A percentile compares a stretch with the other conserved stretches of the same genome.
Evolutionary conservation across 2,113 vertebrate species (phyloP).

Genomic region (Artemisiospiza belli): DNA sequence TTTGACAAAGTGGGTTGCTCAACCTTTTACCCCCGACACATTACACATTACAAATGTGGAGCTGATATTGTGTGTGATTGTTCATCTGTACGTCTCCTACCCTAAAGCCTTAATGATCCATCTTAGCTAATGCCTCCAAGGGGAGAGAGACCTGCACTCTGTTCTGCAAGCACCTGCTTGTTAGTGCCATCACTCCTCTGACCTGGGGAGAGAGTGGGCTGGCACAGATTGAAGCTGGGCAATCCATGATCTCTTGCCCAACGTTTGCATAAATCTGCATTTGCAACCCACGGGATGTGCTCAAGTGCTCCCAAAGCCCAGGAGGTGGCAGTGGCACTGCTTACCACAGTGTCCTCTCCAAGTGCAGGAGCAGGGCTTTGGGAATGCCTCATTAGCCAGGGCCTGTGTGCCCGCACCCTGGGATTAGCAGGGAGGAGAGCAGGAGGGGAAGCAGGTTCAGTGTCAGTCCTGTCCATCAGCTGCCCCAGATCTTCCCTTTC

Average conservation of each 20-base stretch:
- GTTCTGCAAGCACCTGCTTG: not conserved
- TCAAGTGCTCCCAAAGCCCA: not conserved
- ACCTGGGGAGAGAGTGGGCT: not conserved
- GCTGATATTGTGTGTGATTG: not conserved
- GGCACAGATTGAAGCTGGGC: not conserved
- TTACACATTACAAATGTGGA: not conserved
- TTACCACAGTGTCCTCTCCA: not conserved
- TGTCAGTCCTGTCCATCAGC: not conserved
- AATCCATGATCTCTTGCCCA: not conserved
- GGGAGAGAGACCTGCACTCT: not conserved
- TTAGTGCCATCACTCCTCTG: not conserved
- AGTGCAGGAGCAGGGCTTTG: not conserved
- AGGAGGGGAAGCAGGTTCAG: not conserved
- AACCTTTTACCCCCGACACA: not conserved
- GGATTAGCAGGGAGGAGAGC: not conserved
- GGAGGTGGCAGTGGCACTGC: slow-evolving; percentile 36
- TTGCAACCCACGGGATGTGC: not conserved
- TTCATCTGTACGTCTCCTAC: not conserved
- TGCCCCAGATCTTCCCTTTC: not conserved
- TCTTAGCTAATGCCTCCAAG: not conserved
- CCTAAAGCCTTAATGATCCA: not conserved
- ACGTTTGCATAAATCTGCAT: not conserved
- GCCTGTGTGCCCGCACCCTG: not conserved
- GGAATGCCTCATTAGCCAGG: not conserved
- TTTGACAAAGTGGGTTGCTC: not conserved